Evolutionary conservation across 2,888 invertebrate genomes (phyloP).

Genomic region (Cetonia aurata): DNA sequence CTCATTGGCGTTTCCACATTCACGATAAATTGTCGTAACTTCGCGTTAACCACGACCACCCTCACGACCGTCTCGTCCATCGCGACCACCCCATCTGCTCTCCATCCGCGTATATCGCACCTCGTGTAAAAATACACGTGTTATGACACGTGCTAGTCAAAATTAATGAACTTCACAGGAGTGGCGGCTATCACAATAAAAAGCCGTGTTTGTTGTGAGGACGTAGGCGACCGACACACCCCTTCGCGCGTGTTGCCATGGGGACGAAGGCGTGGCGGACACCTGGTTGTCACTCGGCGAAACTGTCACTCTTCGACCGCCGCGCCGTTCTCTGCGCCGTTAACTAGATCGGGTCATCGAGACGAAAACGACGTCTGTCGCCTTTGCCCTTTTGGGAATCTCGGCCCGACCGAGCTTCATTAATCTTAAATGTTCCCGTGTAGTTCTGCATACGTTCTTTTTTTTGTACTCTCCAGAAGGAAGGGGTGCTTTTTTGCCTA

Average conservation of each 20-base stretch:
- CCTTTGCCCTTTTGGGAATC: conserved; percentile 16
- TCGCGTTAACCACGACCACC: not conserved
- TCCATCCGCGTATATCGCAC: conserved; percentile 17
- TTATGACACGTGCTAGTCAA: conserved; percentile 64
- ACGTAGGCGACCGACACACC: conserved; percentile 61
- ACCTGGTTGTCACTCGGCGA: conserved; percentile 62
- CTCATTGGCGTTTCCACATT: not conserved
- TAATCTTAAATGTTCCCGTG: conserved; percentile 29
- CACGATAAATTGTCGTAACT: not conserved
- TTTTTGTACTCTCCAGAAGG: conserved; percentile 3
- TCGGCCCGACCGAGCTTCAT: conserved; percentile 26
- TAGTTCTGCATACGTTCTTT: conserved; percentile 2
- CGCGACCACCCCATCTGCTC: conserved; percentile 4
- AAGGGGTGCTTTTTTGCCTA: not conserved
- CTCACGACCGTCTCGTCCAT: not conserved
- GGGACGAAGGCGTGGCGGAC: conserved; percentile 61
- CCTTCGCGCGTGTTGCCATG: conserved; percentile 62
- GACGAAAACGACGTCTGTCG: conserved; percentile 12
- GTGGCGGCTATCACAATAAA: conserved; percentile 60
- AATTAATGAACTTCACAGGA: conserved; percentile 63
- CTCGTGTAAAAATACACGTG: conserved; percentile 57
- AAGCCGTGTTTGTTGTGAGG: conserved; percentile 56
- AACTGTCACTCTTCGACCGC: conserved; percentile 57
- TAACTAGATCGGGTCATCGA: conserved; percentile 43
- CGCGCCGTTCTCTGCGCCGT: conserved; percentile 49